These are phyloP conservation scores for Remorina albescens DNA, from an alignment of 2,797 vertebrate species.

Conservation along the genomic window DNA sequence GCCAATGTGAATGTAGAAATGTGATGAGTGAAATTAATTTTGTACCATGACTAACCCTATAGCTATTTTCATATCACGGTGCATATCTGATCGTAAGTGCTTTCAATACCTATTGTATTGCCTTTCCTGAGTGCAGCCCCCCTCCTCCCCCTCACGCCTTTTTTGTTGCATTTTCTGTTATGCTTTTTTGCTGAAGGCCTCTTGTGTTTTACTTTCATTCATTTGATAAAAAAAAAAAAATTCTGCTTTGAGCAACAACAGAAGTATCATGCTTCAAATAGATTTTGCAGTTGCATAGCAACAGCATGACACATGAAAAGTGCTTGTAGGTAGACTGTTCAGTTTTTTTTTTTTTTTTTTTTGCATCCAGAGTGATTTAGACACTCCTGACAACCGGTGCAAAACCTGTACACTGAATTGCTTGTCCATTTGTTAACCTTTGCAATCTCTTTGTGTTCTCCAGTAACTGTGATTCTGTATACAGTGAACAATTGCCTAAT, in stretches of 20 bases:
- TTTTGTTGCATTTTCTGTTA: neutral
- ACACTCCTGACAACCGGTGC: neutral
- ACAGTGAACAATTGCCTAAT: neutral
- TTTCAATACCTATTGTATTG: neutral
- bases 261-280: slow-evolving; percentile 44
- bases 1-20: neutral
- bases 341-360: too few species aligned
- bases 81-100: neutral
- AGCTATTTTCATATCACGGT: neutral
- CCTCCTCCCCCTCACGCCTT: too few species aligned
- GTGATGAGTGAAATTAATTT: neutral
- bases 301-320: slow-evolving; percentile 41
- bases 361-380: neutral
- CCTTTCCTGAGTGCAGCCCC: neutral
- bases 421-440: neutral
- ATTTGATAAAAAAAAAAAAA: slow-evolving; percentile 43
- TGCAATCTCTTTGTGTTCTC: neutral
- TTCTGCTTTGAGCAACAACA: slow-evolving; percentile 32
- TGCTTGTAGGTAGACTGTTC: slow-evolving; percentile 25
- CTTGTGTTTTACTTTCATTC: slow-evolving; percentile 18
- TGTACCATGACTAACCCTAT: neutral
- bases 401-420: neutral
- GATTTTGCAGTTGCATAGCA: slow-evolving; percentile 59
- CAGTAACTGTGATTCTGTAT: slow-evolving; percentile 3
- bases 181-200: neutral